Evolutionary conservation across 2,888 invertebrate genomes (phyloP).

Genomic region (Molorchus minor): DNA sequence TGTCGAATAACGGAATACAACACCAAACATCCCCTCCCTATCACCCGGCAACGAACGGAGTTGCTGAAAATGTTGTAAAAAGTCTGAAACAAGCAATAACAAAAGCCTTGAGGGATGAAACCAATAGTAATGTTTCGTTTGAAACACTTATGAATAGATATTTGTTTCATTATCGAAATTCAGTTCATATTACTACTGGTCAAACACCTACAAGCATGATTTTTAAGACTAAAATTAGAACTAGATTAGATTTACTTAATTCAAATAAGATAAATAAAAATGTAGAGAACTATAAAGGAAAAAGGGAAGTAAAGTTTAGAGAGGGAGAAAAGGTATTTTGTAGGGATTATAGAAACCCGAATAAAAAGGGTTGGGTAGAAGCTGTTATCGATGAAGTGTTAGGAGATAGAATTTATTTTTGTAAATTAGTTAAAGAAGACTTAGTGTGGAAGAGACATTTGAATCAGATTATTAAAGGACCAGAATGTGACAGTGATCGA

Average conservation of each 20-base stretch:
- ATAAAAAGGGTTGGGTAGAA: neutral
- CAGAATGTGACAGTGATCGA: too few species aligned
- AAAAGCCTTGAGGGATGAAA: too few species aligned
- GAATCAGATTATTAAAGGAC: conserved; percentile 3
- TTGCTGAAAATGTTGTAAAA: neutral
- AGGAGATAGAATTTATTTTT: neutral
- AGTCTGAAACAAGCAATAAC: neutral
- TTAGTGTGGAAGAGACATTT: neutral
- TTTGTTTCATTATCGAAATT: too few species aligned
- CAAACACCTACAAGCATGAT: neutral
- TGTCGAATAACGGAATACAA: neutral
- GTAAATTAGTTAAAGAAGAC: neutral
- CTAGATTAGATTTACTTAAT: neutral
- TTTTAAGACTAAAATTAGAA: conserved; percentile 1
- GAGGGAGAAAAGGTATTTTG: neutral
- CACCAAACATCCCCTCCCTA: neutral
- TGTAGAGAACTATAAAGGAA: neutral
- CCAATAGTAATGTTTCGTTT: neutral
- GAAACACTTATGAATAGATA: neutral
- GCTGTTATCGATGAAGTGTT: neutral
- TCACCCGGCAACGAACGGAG: too few species aligned
- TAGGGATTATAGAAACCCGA: neutral
- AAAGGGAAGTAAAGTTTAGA: neutral
- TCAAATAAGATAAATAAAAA: neutral
- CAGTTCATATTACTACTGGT: neutral